phyloP scores from a whole-genome alignment of 53 echinoderm and acorn worm genomes.

The Echinarachnius parma region DNA sequence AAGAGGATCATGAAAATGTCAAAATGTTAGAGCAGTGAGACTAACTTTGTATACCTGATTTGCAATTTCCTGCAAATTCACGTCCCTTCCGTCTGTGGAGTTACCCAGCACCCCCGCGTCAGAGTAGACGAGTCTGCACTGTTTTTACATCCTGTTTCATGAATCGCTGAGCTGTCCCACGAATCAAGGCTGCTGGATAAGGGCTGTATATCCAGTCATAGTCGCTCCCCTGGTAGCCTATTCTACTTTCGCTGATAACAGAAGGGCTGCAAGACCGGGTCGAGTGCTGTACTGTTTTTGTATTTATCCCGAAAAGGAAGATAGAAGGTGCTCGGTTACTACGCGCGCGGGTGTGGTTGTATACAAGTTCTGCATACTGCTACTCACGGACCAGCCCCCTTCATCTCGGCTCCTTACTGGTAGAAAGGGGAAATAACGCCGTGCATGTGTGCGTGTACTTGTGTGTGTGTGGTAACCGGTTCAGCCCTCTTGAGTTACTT shows the following conservation, averaged over 20 bases:
- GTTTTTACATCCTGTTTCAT: conserved; percentile 48
- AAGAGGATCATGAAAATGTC: too few relatives aligned
- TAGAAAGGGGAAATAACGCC: not conserved
- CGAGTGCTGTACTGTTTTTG: conserved; percentile 33
- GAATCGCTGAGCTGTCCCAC: conserved; percentile 52
- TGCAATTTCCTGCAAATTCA: too few relatives aligned
- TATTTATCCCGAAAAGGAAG: too few relatives aligned
- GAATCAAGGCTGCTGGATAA: conserved; percentile 32
- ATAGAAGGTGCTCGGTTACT: too few relatives aligned
- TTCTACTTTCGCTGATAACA: too few relatives aligned
- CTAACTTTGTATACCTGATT: too few relatives aligned
- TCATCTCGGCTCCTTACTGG: not conserved
- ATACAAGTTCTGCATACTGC: too few relatives aligned
- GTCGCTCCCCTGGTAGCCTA: too few relatives aligned
- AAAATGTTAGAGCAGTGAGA: too few relatives aligned
- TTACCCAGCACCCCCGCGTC: conserved; percentile 10
- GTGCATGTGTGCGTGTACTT: not conserved
- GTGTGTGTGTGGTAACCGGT: conserved; percentile 11
- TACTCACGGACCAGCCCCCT: conserved; percentile 29
- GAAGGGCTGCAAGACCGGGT: conserved; percentile 34
- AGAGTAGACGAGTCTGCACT: conserved; percentile 23
- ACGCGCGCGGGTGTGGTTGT: conserved; percentile 41
- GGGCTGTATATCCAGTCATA: too few relatives aligned
- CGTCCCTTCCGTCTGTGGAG: conserved; percentile 25
- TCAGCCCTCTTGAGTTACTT: too few relatives aligned